Conservation (phyloP, 2,113 vertebrate species). For the Rhinogobius similis region DNA sequence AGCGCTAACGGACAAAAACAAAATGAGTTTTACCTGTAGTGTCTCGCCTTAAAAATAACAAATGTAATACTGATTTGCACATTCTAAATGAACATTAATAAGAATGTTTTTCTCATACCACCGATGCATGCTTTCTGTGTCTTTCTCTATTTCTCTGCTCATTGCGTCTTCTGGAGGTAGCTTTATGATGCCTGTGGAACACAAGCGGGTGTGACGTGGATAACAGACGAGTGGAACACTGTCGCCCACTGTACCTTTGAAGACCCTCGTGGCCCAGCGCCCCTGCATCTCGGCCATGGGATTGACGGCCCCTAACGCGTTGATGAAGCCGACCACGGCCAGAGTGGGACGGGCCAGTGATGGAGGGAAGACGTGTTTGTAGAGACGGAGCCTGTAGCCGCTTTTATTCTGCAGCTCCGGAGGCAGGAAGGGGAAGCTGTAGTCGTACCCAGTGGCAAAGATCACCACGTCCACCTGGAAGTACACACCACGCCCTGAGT, state of each 20-base stretch:
- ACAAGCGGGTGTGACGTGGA: too few relatives aligned
- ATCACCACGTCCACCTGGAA: constrained; percentile 79
- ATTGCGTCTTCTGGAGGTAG: constrained; percentile 70
- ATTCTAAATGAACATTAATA: too few relatives aligned
- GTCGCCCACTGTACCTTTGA: constrained; percentile 82
- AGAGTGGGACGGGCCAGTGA: constrained; percentile 80
- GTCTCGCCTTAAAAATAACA: too few relatives aligned
- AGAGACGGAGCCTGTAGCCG: constrained; percentile 78
- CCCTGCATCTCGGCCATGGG: constrained; percentile 86
- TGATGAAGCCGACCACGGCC: constrained; percentile 85
- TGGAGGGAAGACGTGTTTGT: constrained; percentile 82
- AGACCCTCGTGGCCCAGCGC: constrained; percentile 83
- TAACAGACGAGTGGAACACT: too few relatives aligned
- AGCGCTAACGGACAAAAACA: too few relatives aligned
- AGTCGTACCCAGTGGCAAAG: constrained; percentile 88
- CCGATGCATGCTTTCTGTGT: constrained; percentile 71
- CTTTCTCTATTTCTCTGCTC: constrained; percentile 72
- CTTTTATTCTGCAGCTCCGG: constrained; percentile 67
- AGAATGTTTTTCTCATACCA: constrained; percentile 56
- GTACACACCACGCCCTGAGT: neutral
- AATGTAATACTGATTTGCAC: too few relatives aligned
- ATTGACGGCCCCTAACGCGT: constrained; percentile 81
- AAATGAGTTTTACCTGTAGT: too few relatives aligned
- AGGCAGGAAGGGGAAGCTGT: constrained; percentile 86
- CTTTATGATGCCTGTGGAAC: constrained; percentile 53